phyloP scores from a whole-genome alignment of 2,888 invertebrate genomes.

The Hypselothyrea guttata region DNA sequence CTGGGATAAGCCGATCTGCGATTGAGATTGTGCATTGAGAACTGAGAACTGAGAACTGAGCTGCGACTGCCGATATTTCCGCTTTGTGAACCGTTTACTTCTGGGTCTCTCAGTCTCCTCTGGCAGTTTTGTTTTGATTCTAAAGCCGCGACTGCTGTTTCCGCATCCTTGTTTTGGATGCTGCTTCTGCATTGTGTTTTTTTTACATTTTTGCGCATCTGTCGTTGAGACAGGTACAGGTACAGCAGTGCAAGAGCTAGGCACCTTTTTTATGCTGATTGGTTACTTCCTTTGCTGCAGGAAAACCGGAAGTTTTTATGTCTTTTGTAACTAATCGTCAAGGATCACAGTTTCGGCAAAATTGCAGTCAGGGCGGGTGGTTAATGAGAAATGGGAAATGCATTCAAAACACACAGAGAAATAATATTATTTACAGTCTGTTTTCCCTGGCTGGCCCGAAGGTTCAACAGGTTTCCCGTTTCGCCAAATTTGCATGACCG shows the following conservation, averaged over 20 bases:
- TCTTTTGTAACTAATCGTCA: slow-evolving; percentile 61
- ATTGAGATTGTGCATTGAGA: slow-evolving; percentile 23
- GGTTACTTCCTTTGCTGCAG: slow-evolving; percentile 45
- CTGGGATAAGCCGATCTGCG: slow-evolving; percentile 9
- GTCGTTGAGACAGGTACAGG: slow-evolving; percentile 65
- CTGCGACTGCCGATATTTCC: slow-evolving; percentile 55
- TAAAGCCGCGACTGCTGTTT: slow-evolving; percentile 49
- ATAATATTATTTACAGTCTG: slow-evolving; percentile 56
- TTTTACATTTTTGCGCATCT: slow-evolving; percentile 55
- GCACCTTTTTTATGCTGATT: slow-evolving; percentile 48
- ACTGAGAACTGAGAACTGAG: not conserved
- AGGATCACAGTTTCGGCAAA: slow-evolving; percentile 61
- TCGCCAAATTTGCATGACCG: slow-evolving; percentile 63
- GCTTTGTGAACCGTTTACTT: slow-evolving; percentile 44
- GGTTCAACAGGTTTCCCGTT: slow-evolving; percentile 45
- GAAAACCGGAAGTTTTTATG: slow-evolving; percentile 63
- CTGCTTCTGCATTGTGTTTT: too few species aligned
- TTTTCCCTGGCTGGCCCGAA: slow-evolving; percentile 26
- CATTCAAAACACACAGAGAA: slow-evolving; percentile 2
- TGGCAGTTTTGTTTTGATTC: slow-evolving; percentile 66
- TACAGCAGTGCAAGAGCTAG: slow-evolving; percentile 31
- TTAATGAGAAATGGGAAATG: slow-evolving; percentile 41
- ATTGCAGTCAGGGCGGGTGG: slow-evolving; percentile 46
- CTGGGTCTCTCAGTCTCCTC: slow-evolving; percentile 28
- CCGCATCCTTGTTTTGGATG: slow-evolving; percentile 58